Base-by-base conservation (phyloP, 2,113 vertebrate species). In the Paraplagusia blochii region DNA sequence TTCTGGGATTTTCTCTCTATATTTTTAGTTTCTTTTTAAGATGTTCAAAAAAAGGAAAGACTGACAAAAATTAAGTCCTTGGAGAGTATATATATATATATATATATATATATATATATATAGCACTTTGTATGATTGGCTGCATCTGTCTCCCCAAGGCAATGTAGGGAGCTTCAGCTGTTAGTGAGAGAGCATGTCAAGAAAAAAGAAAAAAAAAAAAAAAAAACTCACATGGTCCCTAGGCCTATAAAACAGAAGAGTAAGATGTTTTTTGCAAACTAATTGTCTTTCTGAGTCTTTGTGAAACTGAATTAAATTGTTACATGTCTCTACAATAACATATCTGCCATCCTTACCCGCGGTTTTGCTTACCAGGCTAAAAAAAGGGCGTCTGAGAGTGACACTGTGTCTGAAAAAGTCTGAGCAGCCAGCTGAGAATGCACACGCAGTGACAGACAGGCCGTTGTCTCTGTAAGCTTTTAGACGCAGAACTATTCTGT, bases 341-440 rank as follows among this genome's bases (percentile, higher is more conserved):
- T 75, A 77, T 76, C 77, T 63, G 47, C 55, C 63, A 42, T 65
- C 45, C 67, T 72, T 58, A 65, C 72, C 58, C 73, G 62, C 69
- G 58, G 62, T 67, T 69, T 56, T 79, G 77, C 71, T 72, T 74
- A 70, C 77, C 75, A 53, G 44, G 53, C 55, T 68, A 79, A 74
- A 77, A 58, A 12, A 76, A 61, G 69, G 63, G 68, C 75, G 68
- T n/a, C 58, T 55, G 44, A 46, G 35, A 44, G 50, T 58, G 61
- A 76, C 77, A 80, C 72, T 68, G 56, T 58, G 68, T 76, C 53
- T 75, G 46, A 71, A 78, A 29, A 74, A 57, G 53, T 71, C 65
- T 56, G 44, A 63, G 49, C 56, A 57, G 63, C n/a, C 39, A 66
- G 67, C 54, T 14, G 66, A 47, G 48, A 61, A 53, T 50, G 51